Conservation (phyloP, 2,797 vertebrate genomes). For the Melanitta fusca region DNA sequence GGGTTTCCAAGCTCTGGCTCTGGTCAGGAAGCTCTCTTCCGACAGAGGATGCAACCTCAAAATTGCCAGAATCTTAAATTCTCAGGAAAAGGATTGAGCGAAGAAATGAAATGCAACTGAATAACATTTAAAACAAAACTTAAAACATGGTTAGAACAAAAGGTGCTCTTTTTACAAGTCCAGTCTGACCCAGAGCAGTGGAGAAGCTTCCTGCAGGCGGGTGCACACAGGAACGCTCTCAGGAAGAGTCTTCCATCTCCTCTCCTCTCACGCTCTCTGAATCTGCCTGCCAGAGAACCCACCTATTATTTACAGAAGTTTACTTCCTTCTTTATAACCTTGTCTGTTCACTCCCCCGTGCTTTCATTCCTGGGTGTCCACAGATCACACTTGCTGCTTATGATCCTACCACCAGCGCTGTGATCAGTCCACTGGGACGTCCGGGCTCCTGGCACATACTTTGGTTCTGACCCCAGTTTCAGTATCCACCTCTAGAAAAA, state of each 20-base stretch:
- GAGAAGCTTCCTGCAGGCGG: conserved; percentile 10
- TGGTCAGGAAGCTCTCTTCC: conserved; percentile 21
- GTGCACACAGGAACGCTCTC: background rate
- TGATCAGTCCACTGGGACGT: background rate
- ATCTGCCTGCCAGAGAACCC: background rate
- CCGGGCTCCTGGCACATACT: background rate
- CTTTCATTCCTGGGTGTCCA: background rate
- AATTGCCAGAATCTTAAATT: conserved; percentile 18
- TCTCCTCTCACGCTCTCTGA: background rate
- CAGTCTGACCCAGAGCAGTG: background rate
- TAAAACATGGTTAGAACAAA: conserved; percentile 38
- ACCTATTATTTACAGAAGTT: background rate
- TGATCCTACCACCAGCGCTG: fast-evolving
- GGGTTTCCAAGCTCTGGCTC: background rate
- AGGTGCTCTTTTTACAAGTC: conserved; percentile 49
- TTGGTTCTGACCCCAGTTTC: background rate
- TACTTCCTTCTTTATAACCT: background rate
- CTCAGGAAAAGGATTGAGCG: background rate
- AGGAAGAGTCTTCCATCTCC: background rate
- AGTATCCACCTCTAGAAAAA: background rate
- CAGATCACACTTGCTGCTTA: background rate
- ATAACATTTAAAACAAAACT: conserved; percentile 35
- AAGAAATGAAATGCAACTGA: conserved; percentile 27
- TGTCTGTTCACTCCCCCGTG: background rate
- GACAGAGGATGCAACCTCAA: conserved; percentile 1